These are phyloP conservation scores for Tyrophagus putrescentiae DNA, from an alignment of 1,140 invertebrate genomes.

Conservation along the genomic window DNA sequence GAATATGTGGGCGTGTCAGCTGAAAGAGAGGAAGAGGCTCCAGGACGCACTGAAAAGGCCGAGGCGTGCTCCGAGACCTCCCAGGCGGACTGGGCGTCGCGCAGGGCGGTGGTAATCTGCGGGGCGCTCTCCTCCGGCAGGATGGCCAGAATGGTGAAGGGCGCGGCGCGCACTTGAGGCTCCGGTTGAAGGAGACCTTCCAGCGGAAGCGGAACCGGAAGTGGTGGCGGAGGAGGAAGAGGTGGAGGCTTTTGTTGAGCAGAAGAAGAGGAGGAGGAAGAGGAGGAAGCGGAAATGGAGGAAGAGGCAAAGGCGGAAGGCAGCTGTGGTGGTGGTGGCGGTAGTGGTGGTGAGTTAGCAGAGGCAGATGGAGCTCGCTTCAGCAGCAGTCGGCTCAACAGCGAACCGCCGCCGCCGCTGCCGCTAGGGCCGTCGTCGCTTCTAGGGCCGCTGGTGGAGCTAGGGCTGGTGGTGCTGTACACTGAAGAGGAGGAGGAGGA, in stretches of 20 bases:
- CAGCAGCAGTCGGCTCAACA: too few species aligned
- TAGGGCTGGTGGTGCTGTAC: not conserved
- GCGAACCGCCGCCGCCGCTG: too few species aligned
- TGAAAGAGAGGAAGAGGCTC: not conserved
- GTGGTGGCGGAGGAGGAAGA: too few species aligned
- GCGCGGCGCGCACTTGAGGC: not conserved
- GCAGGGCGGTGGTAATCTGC: conserved; percentile 16
- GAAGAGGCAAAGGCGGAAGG: too few species aligned
- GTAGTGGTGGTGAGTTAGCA: not conserved
- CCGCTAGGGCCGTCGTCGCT: not conserved
- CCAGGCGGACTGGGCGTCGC: conserved; percentile 15
- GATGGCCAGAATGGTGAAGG: conserved; percentile 20
- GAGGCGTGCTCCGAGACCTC: conserved; percentile 4
- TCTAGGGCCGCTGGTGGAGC: not conserved
- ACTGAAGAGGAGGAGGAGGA: not conserved
- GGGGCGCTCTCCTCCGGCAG: conserved; percentile 19
- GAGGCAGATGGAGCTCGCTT: too few species aligned
- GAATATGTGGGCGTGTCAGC: too few species aligned
- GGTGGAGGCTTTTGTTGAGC: too few species aligned
- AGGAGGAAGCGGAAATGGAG: too few species aligned
- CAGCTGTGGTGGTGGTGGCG: not conserved
- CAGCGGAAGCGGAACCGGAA: too few species aligned
- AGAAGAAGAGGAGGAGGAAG: too few species aligned
- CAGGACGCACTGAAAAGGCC: too few species aligned
- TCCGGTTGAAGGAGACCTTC: too few species aligned